Percentiles rank a stretch among this genome's conserved stretches.
phyloP scores from a whole-genome alignment of 2,113 vertebrate genomes.

The Oryzias melastigma region DNA sequence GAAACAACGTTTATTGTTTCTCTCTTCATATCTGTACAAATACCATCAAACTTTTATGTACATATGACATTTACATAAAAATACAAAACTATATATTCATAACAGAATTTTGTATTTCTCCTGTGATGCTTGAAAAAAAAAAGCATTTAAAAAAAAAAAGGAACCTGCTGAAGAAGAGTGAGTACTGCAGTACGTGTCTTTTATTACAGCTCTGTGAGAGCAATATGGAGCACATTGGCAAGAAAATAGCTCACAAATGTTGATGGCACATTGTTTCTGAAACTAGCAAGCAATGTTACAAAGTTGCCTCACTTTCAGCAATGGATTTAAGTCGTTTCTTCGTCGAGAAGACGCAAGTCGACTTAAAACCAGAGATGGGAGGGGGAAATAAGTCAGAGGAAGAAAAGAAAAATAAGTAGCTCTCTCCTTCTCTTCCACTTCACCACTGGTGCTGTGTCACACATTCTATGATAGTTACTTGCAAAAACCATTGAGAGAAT shows the following conservation, averaged over 20 bases:
- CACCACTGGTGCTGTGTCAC: slow-evolving; percentile 59
- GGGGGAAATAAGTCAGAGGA: slow-evolving; percentile 9
- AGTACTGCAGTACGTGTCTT: slow-evolving; percentile 72
- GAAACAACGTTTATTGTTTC: slow-evolving; percentile 89
- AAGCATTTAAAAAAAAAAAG: slow-evolving; percentile 77
- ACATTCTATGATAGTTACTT: slow-evolving; percentile 33
- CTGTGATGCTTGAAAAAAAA: slow-evolving; percentile 94
- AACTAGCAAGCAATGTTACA: slow-evolving; percentile 71
- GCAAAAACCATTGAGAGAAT: slow-evolving; percentile 74
- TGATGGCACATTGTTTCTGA: slow-evolving; percentile 74
- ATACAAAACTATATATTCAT: slow-evolving; percentile 99
- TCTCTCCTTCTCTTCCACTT: slow-evolving; percentile 62
- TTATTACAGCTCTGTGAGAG: slow-evolving; percentile 65
- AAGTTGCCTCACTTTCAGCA: slow-evolving; percentile 57
- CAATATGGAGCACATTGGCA: slow-evolving; percentile 72
- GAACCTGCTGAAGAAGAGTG: slow-evolving; percentile 75
- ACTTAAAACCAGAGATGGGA: slow-evolving; percentile 34
- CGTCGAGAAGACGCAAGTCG: slow-evolving; percentile 36
- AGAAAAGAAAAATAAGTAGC: slow-evolving; percentile 58
- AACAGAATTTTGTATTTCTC: slow-evolving; percentile 99
- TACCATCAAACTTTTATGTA: slow-evolving; percentile 99
- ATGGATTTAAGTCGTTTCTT: slow-evolving; percentile 33
- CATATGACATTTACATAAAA: slow-evolving; percentile 99
- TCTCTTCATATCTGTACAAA: slow-evolving; percentile 99
- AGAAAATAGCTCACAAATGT: slow-evolving; percentile 63